phyloP scores from a whole-genome alignment of 2,888 invertebrate genomes.

The Drosophila yooni region DNA sequence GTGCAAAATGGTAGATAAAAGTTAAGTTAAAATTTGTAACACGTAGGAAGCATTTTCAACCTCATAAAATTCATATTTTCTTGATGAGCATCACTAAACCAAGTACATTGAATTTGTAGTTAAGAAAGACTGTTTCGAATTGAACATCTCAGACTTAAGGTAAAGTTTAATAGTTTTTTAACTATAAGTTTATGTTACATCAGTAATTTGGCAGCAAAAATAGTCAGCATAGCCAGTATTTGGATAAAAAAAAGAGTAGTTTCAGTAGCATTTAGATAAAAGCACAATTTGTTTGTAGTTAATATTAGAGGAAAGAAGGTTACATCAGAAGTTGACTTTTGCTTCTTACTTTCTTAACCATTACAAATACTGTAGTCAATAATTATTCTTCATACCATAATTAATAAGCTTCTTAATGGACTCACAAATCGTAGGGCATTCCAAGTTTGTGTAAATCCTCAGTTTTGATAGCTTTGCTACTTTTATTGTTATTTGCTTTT shows the following conservation, averaged over 20 bases:
- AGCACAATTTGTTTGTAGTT: not conserved
- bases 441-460: not conserved
- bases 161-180: not conserved
- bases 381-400: not conserved
- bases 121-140: not conserved
- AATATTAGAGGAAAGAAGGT: not conserved
- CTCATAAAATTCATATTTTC: not conserved
- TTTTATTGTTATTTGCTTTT: conserved; percentile 24
- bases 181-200: not conserved
- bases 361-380: not conserved
- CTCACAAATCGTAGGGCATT: conserved; percentile 25
- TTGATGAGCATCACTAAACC: not conserved
- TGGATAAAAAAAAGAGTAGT: not conserved
- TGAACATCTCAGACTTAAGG: not conserved
- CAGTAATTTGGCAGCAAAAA: not conserved
- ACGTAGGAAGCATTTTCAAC: not conserved
- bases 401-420: not conserved
- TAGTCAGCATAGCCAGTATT: fast-evolving
- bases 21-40: not conserved
- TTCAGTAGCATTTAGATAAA: not conserved
- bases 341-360: too few species aligned
- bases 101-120: not conserved
- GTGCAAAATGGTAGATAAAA: fast-evolving
- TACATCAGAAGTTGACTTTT: too few species aligned
- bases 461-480: not conserved